These are phyloP conservation scores for Gymnocephalus cernua DNA, from an alignment of 2,113 vertebrate species.

Conservation along the genomic window DNA sequence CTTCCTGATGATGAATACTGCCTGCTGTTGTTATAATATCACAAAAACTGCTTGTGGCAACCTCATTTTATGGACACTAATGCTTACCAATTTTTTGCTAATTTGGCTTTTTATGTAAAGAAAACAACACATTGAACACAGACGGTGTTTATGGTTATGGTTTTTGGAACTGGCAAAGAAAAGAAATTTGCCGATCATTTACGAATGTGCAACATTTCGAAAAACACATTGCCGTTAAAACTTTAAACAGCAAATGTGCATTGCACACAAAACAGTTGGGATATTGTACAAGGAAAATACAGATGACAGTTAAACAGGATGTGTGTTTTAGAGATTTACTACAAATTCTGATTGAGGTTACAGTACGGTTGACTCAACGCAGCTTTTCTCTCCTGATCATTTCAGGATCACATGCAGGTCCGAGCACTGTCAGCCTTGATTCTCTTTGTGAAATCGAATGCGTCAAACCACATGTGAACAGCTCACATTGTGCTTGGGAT, in stretches of 20 bases:
- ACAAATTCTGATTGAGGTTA: conserved; percentile 5
- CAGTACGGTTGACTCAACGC: neutral
- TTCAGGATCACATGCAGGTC: conserved; percentile 59
- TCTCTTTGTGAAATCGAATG: conserved; percentile 11
- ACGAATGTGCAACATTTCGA: neutral
- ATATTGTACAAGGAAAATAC: neutral
- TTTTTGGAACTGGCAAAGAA: neutral
- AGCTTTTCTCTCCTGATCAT: conserved; percentile 43
- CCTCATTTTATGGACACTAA: conserved; percentile 24
- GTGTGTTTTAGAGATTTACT: neutral
- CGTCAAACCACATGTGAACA: conserved; percentile 21
- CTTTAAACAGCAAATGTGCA: too few species aligned
- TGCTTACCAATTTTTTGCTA: neutral
- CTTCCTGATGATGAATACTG: conserved; percentile 28
- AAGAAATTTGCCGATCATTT: neutral
- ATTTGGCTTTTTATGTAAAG: conserved; percentile 10
- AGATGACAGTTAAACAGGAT: neutral
- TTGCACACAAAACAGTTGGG: neutral
- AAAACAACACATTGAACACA: conserved; percentile 3
- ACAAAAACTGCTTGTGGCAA: conserved; percentile 11
- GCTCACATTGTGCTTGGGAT: neutral
- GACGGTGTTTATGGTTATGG: conserved; percentile 7
- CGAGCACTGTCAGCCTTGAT: conserved; percentile 44
- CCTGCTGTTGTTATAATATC: conserved; percentile 13
- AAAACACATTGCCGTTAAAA: neutral